A percentile compares a stretch with the other conserved stretches of the same genome.
Conservation (phyloP, 2,797 vertebrate genomes). For the Taenioides sp. region DNA sequence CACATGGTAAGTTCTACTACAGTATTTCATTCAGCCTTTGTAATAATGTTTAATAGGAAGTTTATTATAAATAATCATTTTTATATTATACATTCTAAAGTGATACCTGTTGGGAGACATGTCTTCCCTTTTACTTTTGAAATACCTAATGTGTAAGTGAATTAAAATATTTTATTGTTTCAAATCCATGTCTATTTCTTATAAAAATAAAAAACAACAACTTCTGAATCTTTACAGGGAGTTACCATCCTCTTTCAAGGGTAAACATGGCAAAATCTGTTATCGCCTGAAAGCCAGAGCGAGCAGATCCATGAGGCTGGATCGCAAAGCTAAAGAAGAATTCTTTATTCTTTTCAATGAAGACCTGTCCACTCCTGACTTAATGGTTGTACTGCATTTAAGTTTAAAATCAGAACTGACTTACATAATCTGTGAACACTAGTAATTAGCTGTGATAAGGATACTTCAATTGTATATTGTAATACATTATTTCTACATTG, state of each 20-base stretch:
- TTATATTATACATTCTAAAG: neutral
- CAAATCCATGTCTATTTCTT: neutral
- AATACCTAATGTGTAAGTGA: constrained; percentile 3
- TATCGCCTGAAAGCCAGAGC: neutral
- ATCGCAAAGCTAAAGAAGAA: constrained; percentile 17
- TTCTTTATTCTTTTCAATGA: constrained; percentile 6
- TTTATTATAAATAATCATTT: neutral
- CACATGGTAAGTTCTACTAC: neutral
- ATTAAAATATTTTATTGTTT: neutral
- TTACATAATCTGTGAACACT: neutral
- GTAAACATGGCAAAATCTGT: constrained; percentile 11
- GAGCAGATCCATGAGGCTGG: constrained; percentile 6
- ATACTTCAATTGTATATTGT: no score
- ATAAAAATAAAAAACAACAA: neutral
- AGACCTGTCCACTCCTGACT: neutral
- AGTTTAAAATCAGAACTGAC: neutral
- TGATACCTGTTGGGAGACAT: neutral
- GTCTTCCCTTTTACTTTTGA: constrained; percentile 5
- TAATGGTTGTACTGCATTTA: neutral
- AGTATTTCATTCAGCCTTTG: neutral
- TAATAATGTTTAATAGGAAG: neutral
- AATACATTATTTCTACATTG: no score
- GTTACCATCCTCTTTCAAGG: constrained; percentile 3
- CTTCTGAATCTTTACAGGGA: neutral
- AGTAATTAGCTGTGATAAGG: no score